Percentiles rank a stretch among this genome's conserved stretches.
Evolutionary conservation across 2,888 invertebrate species (phyloP).

Genomic region (Troides aeacus): DNA sequence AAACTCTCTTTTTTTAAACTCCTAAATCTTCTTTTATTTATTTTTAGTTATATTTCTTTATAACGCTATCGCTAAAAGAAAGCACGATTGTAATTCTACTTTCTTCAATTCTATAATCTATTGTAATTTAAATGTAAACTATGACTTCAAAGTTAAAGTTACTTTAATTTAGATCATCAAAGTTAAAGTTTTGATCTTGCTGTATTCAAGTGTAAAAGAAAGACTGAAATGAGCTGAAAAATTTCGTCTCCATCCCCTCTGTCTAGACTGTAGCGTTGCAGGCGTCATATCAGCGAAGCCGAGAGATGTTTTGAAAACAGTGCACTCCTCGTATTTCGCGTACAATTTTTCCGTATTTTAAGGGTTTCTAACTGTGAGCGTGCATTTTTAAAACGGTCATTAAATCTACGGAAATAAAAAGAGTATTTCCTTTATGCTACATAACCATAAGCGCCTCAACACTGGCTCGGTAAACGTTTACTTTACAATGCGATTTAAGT

Average conservation of each 20-base stretch:
- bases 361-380: constrained; percentile 34
- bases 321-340: constrained; percentile 26
- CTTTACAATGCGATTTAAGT: background rate
- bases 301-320: constrained; percentile 23
- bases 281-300: constrained; percentile 20
- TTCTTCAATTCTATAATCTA: too few species aligned
- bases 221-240: constrained; percentile 22
- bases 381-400: constrained; percentile 38
- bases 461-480: background rate
- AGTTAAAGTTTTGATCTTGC: background rate
- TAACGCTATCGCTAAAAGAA: too few species aligned
- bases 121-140: too few species aligned
- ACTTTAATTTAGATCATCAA: background rate
- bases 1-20: background rate
- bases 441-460: background rate
- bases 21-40: background rate
- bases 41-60: background rate
- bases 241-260: constrained; percentile 17
- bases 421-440: background rate
- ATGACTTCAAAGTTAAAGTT: background rate
- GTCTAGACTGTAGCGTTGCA: constrained; percentile 20
- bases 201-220: background rate
- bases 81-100: too few species aligned
- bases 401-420: constrained; percentile 33
- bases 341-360: constrained; percentile 31